A percentile compares a stretch with the other conserved stretches of the same genome.
phyloP scores from a whole-genome alignment of 2,797 vertebrate species.

The Triplophysa yarkandensis region DNA sequence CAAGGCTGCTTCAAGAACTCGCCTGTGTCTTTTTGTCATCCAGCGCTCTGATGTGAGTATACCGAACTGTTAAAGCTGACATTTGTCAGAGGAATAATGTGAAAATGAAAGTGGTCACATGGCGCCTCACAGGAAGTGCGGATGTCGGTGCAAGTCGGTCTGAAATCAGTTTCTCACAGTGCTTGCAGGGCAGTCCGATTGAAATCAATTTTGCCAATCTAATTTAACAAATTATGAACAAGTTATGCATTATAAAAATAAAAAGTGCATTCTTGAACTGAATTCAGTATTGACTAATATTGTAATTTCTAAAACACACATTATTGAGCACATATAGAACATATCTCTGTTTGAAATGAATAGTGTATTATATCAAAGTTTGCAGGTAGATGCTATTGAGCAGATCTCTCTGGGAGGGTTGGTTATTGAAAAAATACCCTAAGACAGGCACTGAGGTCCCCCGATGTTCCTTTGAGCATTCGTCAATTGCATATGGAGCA shows the following conservation, averaged over 20 bases:
- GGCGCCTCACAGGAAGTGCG: constrained; percentile 15
- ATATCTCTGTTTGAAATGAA: too few species aligned
- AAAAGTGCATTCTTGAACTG: too few species aligned
- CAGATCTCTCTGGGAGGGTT: background rate
- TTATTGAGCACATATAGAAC: constrained; percentile 28
- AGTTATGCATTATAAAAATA: too few species aligned
- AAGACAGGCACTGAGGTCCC: background rate
- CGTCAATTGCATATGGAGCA: background rate
- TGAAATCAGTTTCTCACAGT: background rate
- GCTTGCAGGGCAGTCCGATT: background rate
- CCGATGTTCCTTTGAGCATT: background rate
- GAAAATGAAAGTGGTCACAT: constrained; percentile 35
- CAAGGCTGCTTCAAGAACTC: constrained; percentile 24
- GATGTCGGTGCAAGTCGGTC: constrained; percentile 6
- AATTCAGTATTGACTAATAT: background rate
- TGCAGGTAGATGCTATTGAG: background rate
- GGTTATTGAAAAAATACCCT: background rate
- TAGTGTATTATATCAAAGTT: background rate
- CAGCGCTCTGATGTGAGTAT: constrained; percentile 19
- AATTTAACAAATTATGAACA: background rate
- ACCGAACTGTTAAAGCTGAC: constrained; percentile 45
- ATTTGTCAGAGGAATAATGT: constrained; percentile 39
- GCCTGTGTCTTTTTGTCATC: constrained; percentile 27
- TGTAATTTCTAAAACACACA: background rate
- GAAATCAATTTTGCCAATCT: background rate